Conservation (phyloP, 2,888 invertebrate species). For the Griposia aprilina region DNA sequence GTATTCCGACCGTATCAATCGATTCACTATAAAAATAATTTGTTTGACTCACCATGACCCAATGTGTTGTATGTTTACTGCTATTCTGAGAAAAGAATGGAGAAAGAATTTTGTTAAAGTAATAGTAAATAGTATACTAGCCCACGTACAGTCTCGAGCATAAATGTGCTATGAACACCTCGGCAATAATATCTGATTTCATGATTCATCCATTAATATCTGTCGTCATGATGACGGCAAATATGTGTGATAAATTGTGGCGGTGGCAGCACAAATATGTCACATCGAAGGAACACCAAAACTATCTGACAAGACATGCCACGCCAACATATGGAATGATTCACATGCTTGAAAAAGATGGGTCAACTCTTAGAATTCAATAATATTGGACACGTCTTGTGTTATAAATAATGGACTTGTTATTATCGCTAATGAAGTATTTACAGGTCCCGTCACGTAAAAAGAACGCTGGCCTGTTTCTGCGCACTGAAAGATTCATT, state of each 20-base stretch:
- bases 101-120: background rate
- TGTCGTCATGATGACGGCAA: background rate
- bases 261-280: background rate
- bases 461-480: no score
- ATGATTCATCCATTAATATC: background rate
- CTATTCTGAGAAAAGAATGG: conserved; percentile 74
- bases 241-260: background rate
- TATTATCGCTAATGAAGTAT: background rate
- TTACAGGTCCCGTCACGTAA: no score
- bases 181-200: background rate
- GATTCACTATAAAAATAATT: conserved; percentile 12
- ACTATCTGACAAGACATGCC: background rate
- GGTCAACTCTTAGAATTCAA: background rate
- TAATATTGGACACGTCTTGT: background rate
- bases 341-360: background rate
- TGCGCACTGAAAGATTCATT: no score
- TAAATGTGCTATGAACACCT: background rate
- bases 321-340: background rate
- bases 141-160: background rate
- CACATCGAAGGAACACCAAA: background rate
- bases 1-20: conserved; percentile 10
- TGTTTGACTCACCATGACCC: conserved; percentile 78
- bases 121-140: background rate
- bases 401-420: background rate
- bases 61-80: conserved; percentile 72